phyloP scores from a whole-genome alignment of 2,113 vertebrate genomes.

The Mustelus asterias region DNA sequence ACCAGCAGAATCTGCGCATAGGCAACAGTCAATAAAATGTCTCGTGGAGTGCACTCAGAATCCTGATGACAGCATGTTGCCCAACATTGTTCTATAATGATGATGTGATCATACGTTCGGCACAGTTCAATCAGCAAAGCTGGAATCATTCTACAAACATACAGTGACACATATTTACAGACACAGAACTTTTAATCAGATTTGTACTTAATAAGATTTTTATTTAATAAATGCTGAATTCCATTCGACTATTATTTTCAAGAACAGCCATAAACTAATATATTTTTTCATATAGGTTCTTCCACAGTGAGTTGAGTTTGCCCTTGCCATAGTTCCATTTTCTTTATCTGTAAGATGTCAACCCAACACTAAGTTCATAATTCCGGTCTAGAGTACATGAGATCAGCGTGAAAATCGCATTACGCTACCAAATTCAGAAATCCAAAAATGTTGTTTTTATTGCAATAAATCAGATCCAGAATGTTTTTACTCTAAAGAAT shows the following conservation, averaged over 20 bases:
- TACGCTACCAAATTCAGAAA: not conserved
- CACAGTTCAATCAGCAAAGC: not conserved
- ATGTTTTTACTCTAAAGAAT: constrained; percentile 26
- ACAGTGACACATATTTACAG: not conserved
- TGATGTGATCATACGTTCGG: not conserved
- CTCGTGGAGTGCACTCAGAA: too few species aligned
- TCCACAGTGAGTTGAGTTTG: not conserved
- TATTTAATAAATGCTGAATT: not conserved
- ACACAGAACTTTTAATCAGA: not conserved
- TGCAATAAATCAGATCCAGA: constrained; percentile 17
- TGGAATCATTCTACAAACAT: not conserved
- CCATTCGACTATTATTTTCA: not conserved
- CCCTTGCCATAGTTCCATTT: not conserved
- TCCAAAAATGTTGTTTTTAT: not conserved
- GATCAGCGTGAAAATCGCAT: not conserved
- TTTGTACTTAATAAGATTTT: too few species aligned
- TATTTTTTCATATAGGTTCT: not conserved
- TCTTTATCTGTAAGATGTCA: not conserved
- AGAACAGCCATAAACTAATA: not conserved
- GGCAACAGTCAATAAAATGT: too few species aligned
- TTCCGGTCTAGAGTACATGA: not conserved
- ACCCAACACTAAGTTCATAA: not conserved
- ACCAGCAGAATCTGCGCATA: too few species aligned
- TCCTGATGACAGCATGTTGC: too few species aligned
- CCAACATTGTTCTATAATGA: too few species aligned